These are phyloP conservation scores for Acipenser transmontanus DNA, from an alignment of 2,797 vertebrate species.

Conservation along the genomic window DNA sequence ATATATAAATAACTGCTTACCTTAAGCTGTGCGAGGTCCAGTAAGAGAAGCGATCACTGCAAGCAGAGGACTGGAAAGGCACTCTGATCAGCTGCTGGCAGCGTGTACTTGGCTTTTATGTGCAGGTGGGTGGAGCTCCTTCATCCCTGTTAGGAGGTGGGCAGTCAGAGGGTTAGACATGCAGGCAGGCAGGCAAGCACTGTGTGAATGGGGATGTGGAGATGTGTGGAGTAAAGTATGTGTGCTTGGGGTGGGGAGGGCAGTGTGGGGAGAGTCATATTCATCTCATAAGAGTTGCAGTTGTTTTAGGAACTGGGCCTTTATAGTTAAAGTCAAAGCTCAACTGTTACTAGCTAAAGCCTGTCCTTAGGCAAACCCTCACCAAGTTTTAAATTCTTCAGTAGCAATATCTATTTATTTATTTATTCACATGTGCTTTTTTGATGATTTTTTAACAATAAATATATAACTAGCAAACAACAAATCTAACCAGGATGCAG, in stretches of 20 bases:
- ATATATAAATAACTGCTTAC: slow-evolving; percentile 56
- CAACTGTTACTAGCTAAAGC: no score
- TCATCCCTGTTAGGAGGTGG: slow-evolving; percentile 61
- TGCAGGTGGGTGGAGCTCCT: slow-evolving; percentile 84
- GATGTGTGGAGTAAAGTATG: slow-evolving; percentile 4
- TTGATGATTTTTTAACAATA: no score
- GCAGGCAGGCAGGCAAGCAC: slow-evolving; percentile 28
- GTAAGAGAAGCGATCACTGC: slow-evolving; percentile 55
- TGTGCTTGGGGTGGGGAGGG: background rate
- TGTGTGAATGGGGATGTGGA: background rate
- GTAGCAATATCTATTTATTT: no score
- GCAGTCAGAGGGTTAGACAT: slow-evolving; percentile 34
- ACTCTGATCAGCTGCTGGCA: slow-evolving; percentile 66
- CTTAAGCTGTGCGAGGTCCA: slow-evolving; percentile 58
- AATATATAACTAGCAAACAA: no score
- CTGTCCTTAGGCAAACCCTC: no score
- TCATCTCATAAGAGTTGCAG: no score
- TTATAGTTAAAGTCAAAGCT: no score
- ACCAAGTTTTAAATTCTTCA: no score
- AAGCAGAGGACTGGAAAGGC: slow-evolving; percentile 59
- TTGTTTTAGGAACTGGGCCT: no score
- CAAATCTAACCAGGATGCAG: no score
- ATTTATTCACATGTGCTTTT: no score
- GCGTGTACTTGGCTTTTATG: slow-evolving; percentile 88
- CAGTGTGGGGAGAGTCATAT: no score